Conservation (phyloP, 2,888 invertebrate genomes). For the Ptilodon capucinus region DNA sequence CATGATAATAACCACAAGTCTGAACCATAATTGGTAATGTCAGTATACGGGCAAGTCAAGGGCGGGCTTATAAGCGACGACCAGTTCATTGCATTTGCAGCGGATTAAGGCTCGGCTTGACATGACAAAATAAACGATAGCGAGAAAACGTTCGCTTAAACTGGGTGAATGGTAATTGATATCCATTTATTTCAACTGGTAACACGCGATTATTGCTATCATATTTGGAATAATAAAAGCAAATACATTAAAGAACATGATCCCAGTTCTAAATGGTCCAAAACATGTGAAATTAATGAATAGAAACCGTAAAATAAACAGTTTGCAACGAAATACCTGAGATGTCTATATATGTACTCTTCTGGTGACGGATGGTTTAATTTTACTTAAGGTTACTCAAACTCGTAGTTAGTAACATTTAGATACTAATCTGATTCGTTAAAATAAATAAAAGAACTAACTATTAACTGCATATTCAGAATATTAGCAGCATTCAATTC, state of each 20-base stretch:
- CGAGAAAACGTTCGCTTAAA: background rate
- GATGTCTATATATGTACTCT: too few relatives aligned
- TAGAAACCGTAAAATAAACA: too few relatives aligned
- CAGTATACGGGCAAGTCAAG: constrained; percentile 18
- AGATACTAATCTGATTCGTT: background rate
- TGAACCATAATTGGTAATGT: constrained; percentile 7
- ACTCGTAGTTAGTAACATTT: too few relatives aligned
- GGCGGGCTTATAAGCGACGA: constrained; percentile 19
- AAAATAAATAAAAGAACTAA: background rate
- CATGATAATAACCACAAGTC: background rate
- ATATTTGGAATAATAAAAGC: background rate
- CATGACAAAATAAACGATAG: background rate
- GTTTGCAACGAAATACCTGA: too few relatives aligned
- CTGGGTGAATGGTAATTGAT: background rate
- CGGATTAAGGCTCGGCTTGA: background rate
- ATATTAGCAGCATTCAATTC: background rate
- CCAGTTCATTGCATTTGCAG: constrained; percentile 9
- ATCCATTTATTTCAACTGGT: background rate
- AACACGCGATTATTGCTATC: background rate
- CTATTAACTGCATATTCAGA: background rate
- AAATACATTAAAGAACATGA: background rate
- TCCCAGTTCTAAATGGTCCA: too few relatives aligned
- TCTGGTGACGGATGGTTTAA: too few relatives aligned
- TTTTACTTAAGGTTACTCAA: too few relatives aligned
- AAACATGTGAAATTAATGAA: too few relatives aligned